Base-by-base conservation (phyloP, 2,797 vertebrate species). In the Crax fasciolata region DNA sequence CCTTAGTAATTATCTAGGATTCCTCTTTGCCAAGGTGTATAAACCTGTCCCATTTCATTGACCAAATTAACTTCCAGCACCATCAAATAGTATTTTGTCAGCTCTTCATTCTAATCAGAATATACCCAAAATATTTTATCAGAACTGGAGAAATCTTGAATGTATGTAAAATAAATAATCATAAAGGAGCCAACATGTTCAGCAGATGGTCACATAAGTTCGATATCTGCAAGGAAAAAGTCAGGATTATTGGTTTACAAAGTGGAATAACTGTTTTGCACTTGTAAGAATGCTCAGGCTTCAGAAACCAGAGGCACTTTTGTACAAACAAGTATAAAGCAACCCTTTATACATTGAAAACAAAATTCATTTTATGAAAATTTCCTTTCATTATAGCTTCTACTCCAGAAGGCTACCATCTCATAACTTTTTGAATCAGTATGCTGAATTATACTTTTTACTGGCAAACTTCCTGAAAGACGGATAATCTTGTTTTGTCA, bases 1-100 rank as follows among this genome's bases (percentile, higher is more conserved):
- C 67, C 63, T 25, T 58, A 73, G 89, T 97, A 97, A 98, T 98
- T 97, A 95, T 87, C 93, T 84, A 94, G 91, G 80, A 98, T 98
- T 97, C 94, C 93, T 96, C 94, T 93, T 97, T 95, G 97, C 96
- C 94, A 95, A 91, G 86, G 59, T 94, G 89, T 91, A 86, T 93
- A 97, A 96, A 97, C 97, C 81, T 95, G 86, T 57, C 52, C 95
- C 83, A 89, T 93, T 96, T 96, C 95, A 97, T 96, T 96, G 97
- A 84, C 84, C 7, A 84, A 73, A 81, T 76, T 94, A 94, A 96
- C 94, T 95, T 92, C 27, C 46, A 59, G 65, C 21, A 89, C 10
- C n/a, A 44, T 27, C 27, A 73, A 70, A 46, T 13, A 80, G 43
- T 43, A 13, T 19, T 92, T 97, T 89, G 66, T 77, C 63, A 63